Base-by-base conservation (phyloP, 2,113 vertebrate genomes). In the Pavo muticus region DNA sequence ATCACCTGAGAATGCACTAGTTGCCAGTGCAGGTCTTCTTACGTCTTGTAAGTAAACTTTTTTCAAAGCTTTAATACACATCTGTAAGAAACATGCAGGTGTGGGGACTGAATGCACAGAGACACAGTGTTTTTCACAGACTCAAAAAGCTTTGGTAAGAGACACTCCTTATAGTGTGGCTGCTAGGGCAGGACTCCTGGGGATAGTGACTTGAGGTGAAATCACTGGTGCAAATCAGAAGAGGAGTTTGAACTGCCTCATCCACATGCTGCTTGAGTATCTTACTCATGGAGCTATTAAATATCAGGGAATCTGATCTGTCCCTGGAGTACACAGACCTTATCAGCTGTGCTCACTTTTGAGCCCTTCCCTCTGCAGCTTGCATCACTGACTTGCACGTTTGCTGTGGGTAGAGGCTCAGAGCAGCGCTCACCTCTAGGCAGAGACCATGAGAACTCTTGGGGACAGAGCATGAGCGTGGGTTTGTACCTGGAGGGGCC, bases 341-440 rank as follows among this genome's bases (percentile, higher is more conserved):
- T 78, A 61, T 6, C 65, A 63, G 69, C 23, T 24, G 0, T 4
- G 6, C 7, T 68, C 21, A 2, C 50, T 37, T 37, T 25, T 23
- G 42, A 50, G 14, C 23, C 68, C 85, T 83, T 68, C 14, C 21
- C 24, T n/a, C 23, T 2, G 13, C 45, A 48, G 81, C 32, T 24
- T 39, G n/a, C 64, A 40, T 24, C 17, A 7, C 44, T 20, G 50
- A 6, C 37, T 30, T 29, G 12, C 13, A 4, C 0, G 0, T 3
- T 61, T 48, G 48, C 74, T 70, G 27, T 11, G n/a, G 47, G 42
- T 40, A 3, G 37, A 47, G 25, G 14, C 48, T 89, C 32, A 30
- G 65, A 39, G 32, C 27, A 68, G 70, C 11, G 7, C 21, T 48
- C 29, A 1, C 39, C 42, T 68, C 52, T 57, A 81, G 42, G 14